phyloP scores from a whole-genome alignment of 2,113 vertebrate species.

The Numenius arquata region DNA sequence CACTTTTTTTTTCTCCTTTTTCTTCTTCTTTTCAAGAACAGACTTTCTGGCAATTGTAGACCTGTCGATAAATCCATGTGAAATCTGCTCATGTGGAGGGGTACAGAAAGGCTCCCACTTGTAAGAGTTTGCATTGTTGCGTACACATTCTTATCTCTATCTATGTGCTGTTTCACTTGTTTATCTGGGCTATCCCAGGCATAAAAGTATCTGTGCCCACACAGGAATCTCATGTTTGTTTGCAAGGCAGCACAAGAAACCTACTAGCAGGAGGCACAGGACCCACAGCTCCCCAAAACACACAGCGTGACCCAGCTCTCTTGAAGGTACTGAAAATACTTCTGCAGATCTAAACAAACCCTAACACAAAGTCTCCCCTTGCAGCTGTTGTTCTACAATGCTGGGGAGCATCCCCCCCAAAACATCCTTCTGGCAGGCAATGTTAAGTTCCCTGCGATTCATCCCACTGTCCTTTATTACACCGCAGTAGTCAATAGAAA shows the following conservation, averaged over 20 bases:
- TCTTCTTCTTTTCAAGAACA: background rate
- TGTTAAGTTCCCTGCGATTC: accelerated
- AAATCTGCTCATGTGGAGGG: background rate
- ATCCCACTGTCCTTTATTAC: background rate
- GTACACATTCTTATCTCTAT: background rate
- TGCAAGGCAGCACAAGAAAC: background rate
- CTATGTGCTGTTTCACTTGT: background rate
- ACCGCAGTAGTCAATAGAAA: background rate
- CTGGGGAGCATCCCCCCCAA: background rate
- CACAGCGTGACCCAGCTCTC: background rate
- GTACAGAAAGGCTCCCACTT: background rate
- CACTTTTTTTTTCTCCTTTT: background rate
- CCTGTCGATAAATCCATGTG: background rate
- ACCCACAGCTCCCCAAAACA: background rate
- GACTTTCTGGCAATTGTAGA: background rate
- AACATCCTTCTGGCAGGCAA: background rate
- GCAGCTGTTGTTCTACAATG: background rate
- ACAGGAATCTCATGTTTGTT: background rate
- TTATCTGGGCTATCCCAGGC: background rate
- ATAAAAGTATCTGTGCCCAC: background rate
- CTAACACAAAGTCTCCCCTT: background rate
- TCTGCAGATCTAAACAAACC: background rate
- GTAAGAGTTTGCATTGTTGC: background rate
- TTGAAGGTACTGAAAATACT: background rate
- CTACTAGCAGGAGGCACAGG: background rate